Evolutionary conservation across 2,113 vertebrate species (phyloP).

Genomic region (Xenopus laevis): DNA sequence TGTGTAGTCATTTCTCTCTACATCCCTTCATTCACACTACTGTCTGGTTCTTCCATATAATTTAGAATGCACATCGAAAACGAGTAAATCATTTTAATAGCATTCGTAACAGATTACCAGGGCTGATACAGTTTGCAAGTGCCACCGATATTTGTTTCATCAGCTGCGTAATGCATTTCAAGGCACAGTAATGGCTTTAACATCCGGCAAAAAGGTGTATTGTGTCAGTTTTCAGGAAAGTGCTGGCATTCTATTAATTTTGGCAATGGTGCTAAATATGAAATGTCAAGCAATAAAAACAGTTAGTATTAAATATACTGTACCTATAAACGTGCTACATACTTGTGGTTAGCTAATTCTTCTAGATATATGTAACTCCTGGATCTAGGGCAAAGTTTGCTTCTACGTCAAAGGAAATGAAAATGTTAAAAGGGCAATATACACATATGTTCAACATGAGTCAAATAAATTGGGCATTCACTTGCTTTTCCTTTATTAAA

Average conservation of each 20-base stretch:
- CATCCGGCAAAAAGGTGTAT: constrained; percentile 40
- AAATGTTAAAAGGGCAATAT: background rate
- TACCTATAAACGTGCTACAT: constrained; percentile 18
- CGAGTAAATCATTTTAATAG: background rate
- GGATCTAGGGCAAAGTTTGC: constrained; percentile 4
- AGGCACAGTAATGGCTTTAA: constrained; percentile 30
- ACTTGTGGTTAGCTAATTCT: constrained; percentile 21
- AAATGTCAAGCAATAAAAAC: constrained; percentile 27
- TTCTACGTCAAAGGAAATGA: background rate
- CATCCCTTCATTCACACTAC: too few relatives aligned
- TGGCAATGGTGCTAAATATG: constrained; percentile 30
- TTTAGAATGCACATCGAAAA: too few relatives aligned
- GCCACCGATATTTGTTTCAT: constrained; percentile 25
- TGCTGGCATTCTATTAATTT: constrained; percentile 22
- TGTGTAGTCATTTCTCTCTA: too few relatives aligned
- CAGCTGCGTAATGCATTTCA: constrained; percentile 30
- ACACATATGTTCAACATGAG: too few relatives aligned
- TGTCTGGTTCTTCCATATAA: too few relatives aligned
- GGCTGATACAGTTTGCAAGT: background rate
- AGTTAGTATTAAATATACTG: constrained; percentile 26
- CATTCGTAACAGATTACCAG: constrained; percentile 4
- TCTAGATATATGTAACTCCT: constrained; percentile 15
- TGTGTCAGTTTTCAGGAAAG: constrained; percentile 42
- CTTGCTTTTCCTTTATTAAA: too few relatives aligned
- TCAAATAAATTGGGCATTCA: too few relatives aligned